Conservation (phyloP, 92 coral and sea anemone species). For the Muricea muricata region DNA sequence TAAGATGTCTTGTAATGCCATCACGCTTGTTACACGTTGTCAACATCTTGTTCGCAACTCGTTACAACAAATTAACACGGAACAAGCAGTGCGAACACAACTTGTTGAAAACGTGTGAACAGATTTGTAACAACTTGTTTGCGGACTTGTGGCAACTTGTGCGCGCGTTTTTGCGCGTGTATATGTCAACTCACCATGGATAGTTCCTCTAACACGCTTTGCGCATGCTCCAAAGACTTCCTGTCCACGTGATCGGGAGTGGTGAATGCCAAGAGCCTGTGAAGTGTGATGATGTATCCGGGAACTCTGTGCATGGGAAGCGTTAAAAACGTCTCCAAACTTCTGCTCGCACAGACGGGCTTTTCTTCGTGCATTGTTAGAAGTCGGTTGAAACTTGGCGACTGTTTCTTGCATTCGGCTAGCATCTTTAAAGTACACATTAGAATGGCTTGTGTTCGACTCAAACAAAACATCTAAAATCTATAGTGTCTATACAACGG, state of each 20-base stretch:
- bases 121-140: too few species aligned
- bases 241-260: slow-evolving; percentile 99
- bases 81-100: too few species aligned
- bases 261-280: slow-evolving; percentile 90
- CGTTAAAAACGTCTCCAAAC: slow-evolving; percentile 86
- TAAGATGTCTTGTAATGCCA: too few species aligned
- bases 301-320: slow-evolving; percentile 98
- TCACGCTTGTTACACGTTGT: too few species aligned
- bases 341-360: slow-evolving; percentile 79
- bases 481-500: too few species aligned
- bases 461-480: too few species aligned
- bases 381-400: slow-evolving; percentile 84
- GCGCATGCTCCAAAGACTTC: slow-evolving; percentile 94
- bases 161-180: too few species aligned
- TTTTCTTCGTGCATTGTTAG: slow-evolving; percentile 88
- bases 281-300: slow-evolving; percentile 90
- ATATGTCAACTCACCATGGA: slow-evolving; percentile 98
- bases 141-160: too few species aligned
- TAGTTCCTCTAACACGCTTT: slow-evolving; percentile 90
- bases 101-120: too few species aligned
- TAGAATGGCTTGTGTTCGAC: too few species aligned
- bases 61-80: too few species aligned
- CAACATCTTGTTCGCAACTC: too few species aligned
- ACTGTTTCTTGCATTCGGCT: slow-evolving; percentile 87
- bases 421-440: slow-evolving; percentile 67